Evolutionary conservation across 2,888 invertebrate species (phyloP).

Genomic region (Mimachlamys varia): DNA sequence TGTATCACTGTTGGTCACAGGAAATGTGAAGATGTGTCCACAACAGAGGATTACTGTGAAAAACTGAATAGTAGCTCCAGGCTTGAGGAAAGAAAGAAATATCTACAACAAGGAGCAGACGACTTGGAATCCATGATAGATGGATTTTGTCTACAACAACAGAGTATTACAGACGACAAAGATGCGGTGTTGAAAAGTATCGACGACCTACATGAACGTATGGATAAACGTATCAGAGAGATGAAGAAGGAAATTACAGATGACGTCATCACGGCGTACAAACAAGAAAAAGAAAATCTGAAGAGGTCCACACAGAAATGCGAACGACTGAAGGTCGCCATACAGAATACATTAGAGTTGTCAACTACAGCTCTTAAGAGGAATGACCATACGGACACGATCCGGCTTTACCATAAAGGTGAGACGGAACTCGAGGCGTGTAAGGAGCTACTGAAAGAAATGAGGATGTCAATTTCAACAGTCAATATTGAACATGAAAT

Average conservation of each 20-base stretch:
- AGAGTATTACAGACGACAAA: not conserved
- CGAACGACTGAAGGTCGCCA: not conserved
- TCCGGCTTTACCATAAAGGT: not conserved
- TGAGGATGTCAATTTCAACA: not conserved
- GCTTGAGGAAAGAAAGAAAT: not conserved
- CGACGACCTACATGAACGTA: not conserved
- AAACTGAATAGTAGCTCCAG: not conserved
- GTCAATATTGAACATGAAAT: not conserved
- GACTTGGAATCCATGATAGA: not conserved
- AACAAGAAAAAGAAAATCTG: not conserved
- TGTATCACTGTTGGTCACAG: not conserved
- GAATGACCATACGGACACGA: not conserved
- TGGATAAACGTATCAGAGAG: not conserved
- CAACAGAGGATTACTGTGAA: not conserved
- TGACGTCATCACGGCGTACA: not conserved
- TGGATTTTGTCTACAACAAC: not conserved
- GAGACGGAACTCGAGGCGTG: not conserved
- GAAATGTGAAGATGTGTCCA: not conserved
- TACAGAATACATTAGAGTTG: not conserved
- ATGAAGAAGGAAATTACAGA: not conserved
- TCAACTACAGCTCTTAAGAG: not conserved
- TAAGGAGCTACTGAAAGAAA: not conserved
- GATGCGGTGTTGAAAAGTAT: not conserved
- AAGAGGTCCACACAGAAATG: not conserved
- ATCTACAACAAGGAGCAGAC: not conserved